A percentile compares a stretch with the other conserved stretches of the same genome.
Conservation (phyloP, 2,888 invertebrate species). For the Heliconius erato region DNA sequence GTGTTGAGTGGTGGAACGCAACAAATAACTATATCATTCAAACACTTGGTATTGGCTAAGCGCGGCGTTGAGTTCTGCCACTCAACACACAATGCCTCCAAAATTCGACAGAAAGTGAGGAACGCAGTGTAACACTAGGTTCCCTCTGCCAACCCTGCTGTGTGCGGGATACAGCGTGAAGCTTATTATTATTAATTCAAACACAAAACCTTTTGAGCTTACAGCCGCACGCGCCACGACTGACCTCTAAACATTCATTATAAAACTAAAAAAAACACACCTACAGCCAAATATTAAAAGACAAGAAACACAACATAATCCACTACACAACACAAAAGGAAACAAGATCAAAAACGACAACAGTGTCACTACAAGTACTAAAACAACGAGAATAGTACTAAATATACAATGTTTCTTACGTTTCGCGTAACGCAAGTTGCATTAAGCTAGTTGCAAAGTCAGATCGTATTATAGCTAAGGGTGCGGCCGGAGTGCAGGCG, state of each 20-base stretch:
- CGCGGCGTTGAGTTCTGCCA: too few species aligned
- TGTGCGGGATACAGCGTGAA: too few species aligned
- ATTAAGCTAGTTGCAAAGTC: conserved; percentile 38
- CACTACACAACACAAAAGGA: background rate
- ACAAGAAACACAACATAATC: background rate
- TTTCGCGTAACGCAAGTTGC: conserved; percentile 47
- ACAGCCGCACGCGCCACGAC: too few species aligned
- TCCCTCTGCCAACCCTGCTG: too few species aligned
- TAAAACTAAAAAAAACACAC: background rate
- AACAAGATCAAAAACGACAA: background rate
- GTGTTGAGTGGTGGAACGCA: too few species aligned
- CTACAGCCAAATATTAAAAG: background rate
- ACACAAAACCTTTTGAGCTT: too few species aligned
- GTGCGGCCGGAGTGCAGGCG: conserved; percentile 35
- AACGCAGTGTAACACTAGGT: too few species aligned
- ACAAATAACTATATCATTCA: too few species aligned
- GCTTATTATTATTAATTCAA: too few species aligned
- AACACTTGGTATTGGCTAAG: too few species aligned
- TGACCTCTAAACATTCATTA: background rate
- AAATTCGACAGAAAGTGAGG: too few species aligned
- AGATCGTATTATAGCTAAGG: conserved; percentile 37
- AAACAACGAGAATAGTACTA: conserved; percentile 17
- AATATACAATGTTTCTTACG: conserved; percentile 27
- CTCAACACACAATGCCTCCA: too few species aligned
- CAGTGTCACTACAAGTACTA: background rate